Conservation (phyloP, 2,797 vertebrate species). For the Alectoris magna region DNA sequence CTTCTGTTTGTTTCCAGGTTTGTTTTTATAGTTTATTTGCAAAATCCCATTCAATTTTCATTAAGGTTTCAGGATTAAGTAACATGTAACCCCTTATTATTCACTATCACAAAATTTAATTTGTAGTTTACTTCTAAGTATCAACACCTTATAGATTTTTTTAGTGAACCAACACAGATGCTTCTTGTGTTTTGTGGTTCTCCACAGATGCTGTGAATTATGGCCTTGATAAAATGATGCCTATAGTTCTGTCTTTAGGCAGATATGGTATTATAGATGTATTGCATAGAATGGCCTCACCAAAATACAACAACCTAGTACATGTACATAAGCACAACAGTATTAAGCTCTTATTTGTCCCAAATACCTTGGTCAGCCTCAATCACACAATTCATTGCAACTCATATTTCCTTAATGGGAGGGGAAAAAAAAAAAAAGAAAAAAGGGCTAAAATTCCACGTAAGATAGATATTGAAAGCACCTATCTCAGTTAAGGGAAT, state of each 20-base stretch:
- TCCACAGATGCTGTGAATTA: background rate
- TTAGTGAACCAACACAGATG: background rate
- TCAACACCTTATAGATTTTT: too few species aligned
- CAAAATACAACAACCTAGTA: background rate
- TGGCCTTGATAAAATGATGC: background rate
- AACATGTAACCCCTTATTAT: background rate
- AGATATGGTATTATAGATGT: rapidly evolving
- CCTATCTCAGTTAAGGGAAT: background rate
- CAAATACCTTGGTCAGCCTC: background rate
- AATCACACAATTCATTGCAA: background rate
- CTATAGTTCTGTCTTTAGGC: background rate
- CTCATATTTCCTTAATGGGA: background rate
- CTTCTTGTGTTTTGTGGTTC: background rate
- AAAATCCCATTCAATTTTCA: background rate
- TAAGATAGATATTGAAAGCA: background rate
- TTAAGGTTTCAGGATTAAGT: background rate
- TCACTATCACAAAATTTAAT: background rate
- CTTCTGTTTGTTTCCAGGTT: background rate
- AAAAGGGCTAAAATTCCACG: background rate
- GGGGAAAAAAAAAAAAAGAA: too few species aligned
- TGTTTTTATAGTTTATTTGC: background rate
- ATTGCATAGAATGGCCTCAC: background rate
- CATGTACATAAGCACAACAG: background rate
- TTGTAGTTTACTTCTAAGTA: background rate
- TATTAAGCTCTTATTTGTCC: background rate